phyloP scores from a whole-genome alignment of 2,888 invertebrate species.

The Ophion obscuratus region DNA sequence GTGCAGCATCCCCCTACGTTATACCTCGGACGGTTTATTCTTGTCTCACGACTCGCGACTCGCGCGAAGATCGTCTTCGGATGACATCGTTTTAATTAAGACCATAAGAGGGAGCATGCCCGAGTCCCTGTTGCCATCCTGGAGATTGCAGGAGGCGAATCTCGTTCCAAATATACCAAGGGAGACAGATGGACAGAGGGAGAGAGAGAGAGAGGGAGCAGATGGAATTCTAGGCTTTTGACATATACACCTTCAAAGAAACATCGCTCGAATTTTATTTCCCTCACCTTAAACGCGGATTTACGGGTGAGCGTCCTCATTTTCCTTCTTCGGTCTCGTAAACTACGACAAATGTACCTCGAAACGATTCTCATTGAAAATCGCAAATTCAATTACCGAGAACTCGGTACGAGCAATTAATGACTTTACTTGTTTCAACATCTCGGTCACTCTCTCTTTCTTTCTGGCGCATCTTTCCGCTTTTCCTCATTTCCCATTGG shows the following conservation, averaged over 20 bases:
- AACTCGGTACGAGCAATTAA: slow-evolving; percentile 73
- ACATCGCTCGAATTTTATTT: slow-evolving; percentile 11
- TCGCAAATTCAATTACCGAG: slow-evolving; percentile 73
- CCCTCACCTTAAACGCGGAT: slow-evolving; percentile 2
- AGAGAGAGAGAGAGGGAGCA: neutral
- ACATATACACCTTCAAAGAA: slow-evolving; percentile 10
- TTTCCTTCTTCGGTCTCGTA: slow-evolving; percentile 67
- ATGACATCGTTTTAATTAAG: slow-evolving; percentile 76
- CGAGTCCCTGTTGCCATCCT: slow-evolving; percentile 52
- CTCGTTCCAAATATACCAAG: slow-evolving; percentile 3
- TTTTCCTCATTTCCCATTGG: slow-evolving; percentile 18
- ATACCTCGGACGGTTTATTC: slow-evolving; percentile 55
- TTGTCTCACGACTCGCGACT: slow-evolving; percentile 53
- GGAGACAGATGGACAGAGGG: neutral
- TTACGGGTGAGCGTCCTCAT: slow-evolving; percentile 1
- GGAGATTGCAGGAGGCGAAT: slow-evolving; percentile 10
- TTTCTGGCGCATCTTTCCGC: slow-evolving; percentile 33
- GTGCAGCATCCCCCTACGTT: slow-evolving; percentile 40
- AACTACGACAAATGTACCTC: slow-evolving; percentile 71
- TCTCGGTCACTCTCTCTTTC: slow-evolving; percentile 52
- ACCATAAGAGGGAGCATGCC: slow-evolving; percentile 71
- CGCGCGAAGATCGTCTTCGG: slow-evolving; percentile 60
- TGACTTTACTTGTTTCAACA: slow-evolving; percentile 65
- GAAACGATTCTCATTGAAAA: slow-evolving; percentile 69
- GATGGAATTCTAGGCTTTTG: slow-evolving; percentile 22